Evolutionary conservation across 30 jellyfish, hydroid and myxozoan species (phyloP).

Genomic region (Catostylus mosaicus): DNA sequence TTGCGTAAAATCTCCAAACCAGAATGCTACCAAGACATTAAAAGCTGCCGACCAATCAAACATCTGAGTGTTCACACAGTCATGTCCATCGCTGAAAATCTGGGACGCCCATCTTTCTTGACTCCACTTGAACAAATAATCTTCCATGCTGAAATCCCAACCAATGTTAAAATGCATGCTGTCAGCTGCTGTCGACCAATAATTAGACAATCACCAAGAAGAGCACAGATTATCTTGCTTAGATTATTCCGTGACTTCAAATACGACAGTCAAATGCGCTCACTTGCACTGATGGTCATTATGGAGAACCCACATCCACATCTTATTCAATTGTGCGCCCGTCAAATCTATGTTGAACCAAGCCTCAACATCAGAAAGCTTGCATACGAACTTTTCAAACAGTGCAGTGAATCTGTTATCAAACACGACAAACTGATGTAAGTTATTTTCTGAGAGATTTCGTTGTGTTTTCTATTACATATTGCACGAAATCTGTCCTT

Average conservation of each 20-base stretch:
- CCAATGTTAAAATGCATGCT: conserved; percentile 46
- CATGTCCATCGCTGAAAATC: conserved; percentile 62
- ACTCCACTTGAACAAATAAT: conserved; percentile 47
- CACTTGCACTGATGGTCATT: conserved; percentile 58
- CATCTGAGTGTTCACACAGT: conserved; percentile 30
- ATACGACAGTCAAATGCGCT: conserved; percentile 56
- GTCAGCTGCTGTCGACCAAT: conserved; percentile 48
- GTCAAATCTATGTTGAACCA: conserved; percentile 51
- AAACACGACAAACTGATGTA: conserved; percentile 20
- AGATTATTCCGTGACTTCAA: conserved; percentile 60
- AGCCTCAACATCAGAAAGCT: conserved; percentile 62
- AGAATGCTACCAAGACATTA: conserved; percentile 16
- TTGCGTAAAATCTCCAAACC: conserved; percentile 34
- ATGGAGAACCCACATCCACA: conserved; percentile 77
- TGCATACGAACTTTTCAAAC: conserved; percentile 35
- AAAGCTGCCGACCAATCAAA: conserved; percentile 48
- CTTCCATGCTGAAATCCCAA: conserved; percentile 34
- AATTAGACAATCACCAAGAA: conserved; percentile 43
- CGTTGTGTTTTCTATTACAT: too few species aligned
- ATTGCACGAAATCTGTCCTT: too few species aligned
- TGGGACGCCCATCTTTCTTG: conserved; percentile 62
- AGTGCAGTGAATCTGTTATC: conserved; percentile 35
- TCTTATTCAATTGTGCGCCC: conserved; percentile 57
- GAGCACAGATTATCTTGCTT: conserved; percentile 39
- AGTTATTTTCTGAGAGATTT: too few species aligned